Evolutionary conservation across 2,797 vertebrate genomes (phyloP), one percentile per base, ranked within the genome.

Genomic region (Rousettus madagascariensis): DNA sequence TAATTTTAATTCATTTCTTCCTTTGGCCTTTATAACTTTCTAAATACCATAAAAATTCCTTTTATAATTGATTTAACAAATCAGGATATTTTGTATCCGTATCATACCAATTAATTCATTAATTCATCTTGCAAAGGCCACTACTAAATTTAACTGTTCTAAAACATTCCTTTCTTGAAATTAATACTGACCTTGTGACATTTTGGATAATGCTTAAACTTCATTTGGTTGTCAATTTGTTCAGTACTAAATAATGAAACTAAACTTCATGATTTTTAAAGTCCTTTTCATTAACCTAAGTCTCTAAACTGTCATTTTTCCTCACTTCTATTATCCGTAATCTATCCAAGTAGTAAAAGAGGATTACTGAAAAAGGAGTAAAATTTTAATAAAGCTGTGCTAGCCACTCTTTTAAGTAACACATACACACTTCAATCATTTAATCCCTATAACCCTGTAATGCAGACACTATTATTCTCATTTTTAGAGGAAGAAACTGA

Each of bases 71-170:
- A 63, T 57, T 43, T 13, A 72, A 30, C 8, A 66, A 55, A 68
- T 66, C n/a, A 91, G 8, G 7, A 3, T 22, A 65, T 38, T 89
- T 72, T 7, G 20, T 69, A 84, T 17, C 13, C 4, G 28, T 43
- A 69, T 46, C 26, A 92, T 61, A 8, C 41, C 38, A 38, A 38
- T 38, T 38, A 38, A 38, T 38, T 43, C 15, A 30, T 83, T 63
- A 90, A 90, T 36, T 12, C 55, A 90, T 75, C 17, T n/a, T 84
- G 11, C 4, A 94, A 87, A 72, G 46, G 87, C 55, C 43, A 96
- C 13, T 41, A 96, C 13, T 41, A 92, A 1, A 86, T 65, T 65
- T 38, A 93, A 71, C 11, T 71, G 33, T 33, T 22, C 53, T 77
- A 53, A 80, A 87, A 91, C 36, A 65, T 3, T 26, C 5, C 9